These are phyloP conservation scores for Leptocoma aspasia DNA, from an alignment of 2,113 vertebrate genomes.

Conservation along the genomic window DNA sequence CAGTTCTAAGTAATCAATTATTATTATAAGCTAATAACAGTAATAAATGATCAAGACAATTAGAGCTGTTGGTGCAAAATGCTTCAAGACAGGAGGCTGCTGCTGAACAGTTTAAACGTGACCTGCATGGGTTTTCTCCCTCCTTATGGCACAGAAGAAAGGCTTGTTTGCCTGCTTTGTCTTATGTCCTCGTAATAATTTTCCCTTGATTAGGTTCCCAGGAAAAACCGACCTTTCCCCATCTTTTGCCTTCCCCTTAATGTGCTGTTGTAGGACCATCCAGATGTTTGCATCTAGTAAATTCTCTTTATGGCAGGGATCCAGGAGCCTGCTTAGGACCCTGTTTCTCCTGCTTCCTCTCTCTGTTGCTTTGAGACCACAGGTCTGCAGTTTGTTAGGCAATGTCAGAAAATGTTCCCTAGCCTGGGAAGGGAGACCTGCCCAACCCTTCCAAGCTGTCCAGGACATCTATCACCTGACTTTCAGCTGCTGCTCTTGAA, in stretches of 20 bases:
- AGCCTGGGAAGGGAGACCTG: not conserved
- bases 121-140: not conserved
- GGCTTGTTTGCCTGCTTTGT: not conserved
- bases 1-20: not conserved
- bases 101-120: not conserved
- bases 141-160: not conserved
- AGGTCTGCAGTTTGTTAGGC: not conserved
- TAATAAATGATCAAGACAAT: not conserved
- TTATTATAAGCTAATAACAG: not conserved
- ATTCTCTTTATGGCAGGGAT: not conserved
- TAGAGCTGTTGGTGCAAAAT: not conserved
- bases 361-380: not conserved
- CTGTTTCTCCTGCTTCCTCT: not conserved
- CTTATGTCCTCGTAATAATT: not conserved
- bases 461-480: not conserved
- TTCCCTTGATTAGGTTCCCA: not conserved
- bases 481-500: not conserved
- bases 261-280: not conserved
- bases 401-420: not conserved
- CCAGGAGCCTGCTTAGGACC: not conserved
- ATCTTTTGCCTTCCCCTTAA: not conserved
- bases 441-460: not conserved
- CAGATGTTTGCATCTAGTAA: not conserved
- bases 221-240: not conserved
- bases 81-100: not conserved